Percentiles rank a stretch among this genome's conserved stretches.
These are phyloP conservation scores for Lutraria lutraria DNA, from an alignment of 2,888 invertebrate species.

Conservation along the genomic window DNA sequence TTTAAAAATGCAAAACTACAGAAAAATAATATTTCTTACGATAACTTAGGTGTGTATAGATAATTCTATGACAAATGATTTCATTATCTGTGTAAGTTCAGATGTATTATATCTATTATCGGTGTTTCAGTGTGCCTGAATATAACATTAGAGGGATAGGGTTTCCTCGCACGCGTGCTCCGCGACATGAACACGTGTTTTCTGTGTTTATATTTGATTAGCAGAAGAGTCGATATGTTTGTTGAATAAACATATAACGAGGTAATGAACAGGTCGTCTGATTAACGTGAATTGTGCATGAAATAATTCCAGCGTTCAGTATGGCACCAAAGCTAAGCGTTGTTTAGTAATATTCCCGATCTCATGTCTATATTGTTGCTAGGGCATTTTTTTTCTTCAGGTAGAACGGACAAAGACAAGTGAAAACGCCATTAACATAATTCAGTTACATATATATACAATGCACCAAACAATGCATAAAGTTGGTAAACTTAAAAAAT, in stretches of 20 bases:
- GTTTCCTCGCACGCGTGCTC: conserved; percentile 51
- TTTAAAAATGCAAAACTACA: neutral
- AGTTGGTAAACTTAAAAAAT: too few species aligned
- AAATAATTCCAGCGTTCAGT: neutral
- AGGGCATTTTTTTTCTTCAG: too few species aligned
- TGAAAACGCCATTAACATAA: too few species aligned
- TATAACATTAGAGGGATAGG: conserved; percentile 44
- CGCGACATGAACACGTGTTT: conserved; percentile 52
- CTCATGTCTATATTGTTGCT: too few species aligned
- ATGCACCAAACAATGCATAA: too few species aligned
- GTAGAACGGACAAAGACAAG: too few species aligned
- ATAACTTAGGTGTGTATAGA: conserved; percentile 1
- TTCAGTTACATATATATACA: too few species aligned
- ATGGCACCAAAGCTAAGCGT: neutral
- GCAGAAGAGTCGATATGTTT: conserved; percentile 58
- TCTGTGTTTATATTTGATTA: conserved; percentile 65
- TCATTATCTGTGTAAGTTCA: neutral
- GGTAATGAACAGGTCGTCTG: conserved; percentile 35
- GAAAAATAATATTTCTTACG: neutral
- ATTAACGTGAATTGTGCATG: conserved; percentile 36
- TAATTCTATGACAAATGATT: neutral
- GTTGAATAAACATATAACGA: conserved; percentile 56
- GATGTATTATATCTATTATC: conserved; percentile 11
- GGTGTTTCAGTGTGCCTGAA: conserved; percentile 19
- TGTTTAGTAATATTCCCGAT: too few species aligned